Conservation (phyloP, 1,140 invertebrate species). For the Cherax destructor region DNA sequence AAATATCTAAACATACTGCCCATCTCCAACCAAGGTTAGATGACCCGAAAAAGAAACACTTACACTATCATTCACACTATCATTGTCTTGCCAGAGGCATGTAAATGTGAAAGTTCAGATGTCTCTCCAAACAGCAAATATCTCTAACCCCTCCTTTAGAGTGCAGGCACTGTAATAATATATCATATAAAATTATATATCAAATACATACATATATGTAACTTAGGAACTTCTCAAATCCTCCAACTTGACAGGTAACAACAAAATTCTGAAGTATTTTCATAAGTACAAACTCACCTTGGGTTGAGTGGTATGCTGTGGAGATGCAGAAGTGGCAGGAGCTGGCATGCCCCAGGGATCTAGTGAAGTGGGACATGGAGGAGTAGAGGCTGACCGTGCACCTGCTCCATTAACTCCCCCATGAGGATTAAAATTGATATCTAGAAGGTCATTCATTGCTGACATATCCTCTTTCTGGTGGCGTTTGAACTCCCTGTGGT, state of each 20-base stretch:
- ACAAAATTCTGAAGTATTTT: background rate
- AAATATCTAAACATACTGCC: too few relatives aligned
- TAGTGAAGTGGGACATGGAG: conserved; percentile 75
- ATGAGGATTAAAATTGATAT: conserved; percentile 70
- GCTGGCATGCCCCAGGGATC: conserved; percentile 86
- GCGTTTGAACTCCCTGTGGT: conserved; percentile 40
- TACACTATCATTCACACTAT: too few relatives aligned
- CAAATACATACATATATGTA: background rate
- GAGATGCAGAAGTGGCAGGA: conserved; percentile 74
- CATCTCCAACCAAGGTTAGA: too few relatives aligned
- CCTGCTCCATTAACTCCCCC: conserved; percentile 75
- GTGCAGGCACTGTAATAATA: too few relatives aligned
- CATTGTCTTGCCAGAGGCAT: too few relatives aligned
- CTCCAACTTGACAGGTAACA: too few relatives aligned
- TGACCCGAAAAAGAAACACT: too few relatives aligned
- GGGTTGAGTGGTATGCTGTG: conserved; percentile 64
- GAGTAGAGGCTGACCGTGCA: conserved; percentile 73
- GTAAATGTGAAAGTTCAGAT: too few relatives aligned
- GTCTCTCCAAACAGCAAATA: too few relatives aligned
- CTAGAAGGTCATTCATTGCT: conserved; percentile 72
- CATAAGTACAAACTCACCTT: conserved; percentile 27
- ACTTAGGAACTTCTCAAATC: too few relatives aligned
- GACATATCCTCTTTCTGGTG: conserved; percentile 59
- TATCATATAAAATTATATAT: too few relatives aligned
- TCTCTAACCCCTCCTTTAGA: too few relatives aligned